A percentile compares a stretch with the other conserved stretches of the same genome.
Conservation (phyloP, 2,888 invertebrate genomes). For the Drosophila suboccidentalis region DNA sequence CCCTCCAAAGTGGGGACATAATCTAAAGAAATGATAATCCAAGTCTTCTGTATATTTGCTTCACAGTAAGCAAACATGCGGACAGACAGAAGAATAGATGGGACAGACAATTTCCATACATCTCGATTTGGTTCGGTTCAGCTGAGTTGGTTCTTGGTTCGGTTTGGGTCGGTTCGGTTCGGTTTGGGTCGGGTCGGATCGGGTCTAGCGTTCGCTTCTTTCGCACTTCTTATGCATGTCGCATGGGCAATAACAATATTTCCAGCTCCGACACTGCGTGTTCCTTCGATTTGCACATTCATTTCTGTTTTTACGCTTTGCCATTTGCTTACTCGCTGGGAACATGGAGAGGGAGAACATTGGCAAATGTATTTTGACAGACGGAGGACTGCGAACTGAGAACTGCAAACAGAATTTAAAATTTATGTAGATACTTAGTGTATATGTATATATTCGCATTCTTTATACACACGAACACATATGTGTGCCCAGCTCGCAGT, state of each 20-base stretch:
- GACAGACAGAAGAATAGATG: not conserved
- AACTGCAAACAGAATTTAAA: conserved; percentile 53
- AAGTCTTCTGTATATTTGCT: not conserved
- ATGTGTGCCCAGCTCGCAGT: conserved; percentile 35
- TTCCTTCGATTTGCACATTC: conserved; percentile 64
- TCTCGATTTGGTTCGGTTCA: conserved; percentile 4
- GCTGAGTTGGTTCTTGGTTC: not conserved
- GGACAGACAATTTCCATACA: conserved; percentile 3
- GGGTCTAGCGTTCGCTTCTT: conserved; percentile 17
- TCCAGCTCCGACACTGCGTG: conserved; percentile 47
- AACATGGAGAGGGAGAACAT: conserved; percentile 24
- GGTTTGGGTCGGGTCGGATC: not conserved
- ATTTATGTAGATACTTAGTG: conserved; percentile 58
- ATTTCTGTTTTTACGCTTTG: conserved; percentile 56
- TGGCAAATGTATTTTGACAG: conserved; percentile 41
- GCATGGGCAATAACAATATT: conserved; percentile 76
- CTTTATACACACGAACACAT: conserved; percentile 30
- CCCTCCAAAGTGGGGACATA: too few species aligned
- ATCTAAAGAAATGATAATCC: too few species aligned
- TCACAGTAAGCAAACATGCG: conserved; percentile 4
- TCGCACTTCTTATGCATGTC: conserved; percentile 73
- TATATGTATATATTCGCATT: conserved; percentile 35
- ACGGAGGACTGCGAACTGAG: conserved; percentile 15
- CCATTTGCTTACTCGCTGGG: conserved; percentile 31
- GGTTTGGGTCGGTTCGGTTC: conserved; percentile 11